Base-by-base conservation (phyloP, 2,113 vertebrate genomes). In the Atherinomorus stipes region DNA sequence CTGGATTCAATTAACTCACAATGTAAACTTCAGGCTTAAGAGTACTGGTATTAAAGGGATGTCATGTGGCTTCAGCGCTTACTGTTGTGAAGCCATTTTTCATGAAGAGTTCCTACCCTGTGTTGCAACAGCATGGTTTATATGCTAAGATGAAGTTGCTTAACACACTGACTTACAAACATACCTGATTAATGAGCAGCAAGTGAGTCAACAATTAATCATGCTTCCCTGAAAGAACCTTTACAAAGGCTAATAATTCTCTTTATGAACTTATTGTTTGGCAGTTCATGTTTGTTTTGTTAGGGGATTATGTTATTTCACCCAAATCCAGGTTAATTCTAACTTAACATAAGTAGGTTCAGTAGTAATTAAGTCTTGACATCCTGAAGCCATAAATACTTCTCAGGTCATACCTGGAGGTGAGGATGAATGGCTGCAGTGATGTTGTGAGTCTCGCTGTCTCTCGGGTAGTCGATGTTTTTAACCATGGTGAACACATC, bases 381-480 rank as follows among this genome's bases (percentile, higher is more conserved):
- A 50, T 51, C 40, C 9, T 21, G 3, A 57, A 18, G 40, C 9
- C 3, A 16, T 0, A 11, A 21, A 25, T 13, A 19, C 0, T 0
- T 74, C 45, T 57, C 22, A 44, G 19, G 11, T n/a, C 18, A 0
- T 75, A 93, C 91, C 91, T 93, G 92, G n/a, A 93, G 90, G 13
- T 86, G 64, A 49, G 91, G 88, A 74, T 93, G 91, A 80, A 93
- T 86, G 37, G 89, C 83, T 45, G 93, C 93, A 16, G 80, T 90
- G 73, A 94, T 90, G 78, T 84, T 70, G 4, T 1, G 81, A 15
- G 90, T 91, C 21, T 86, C 85, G 0, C 26, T 16, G 65, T 93
- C 90, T 77, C 90, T 80, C 0, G 91, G 93, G 67, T 93, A 93
- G 72, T 94, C 91, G 0, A 93, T 65, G 63, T 91, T 82, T 64